Evolutionary conservation across 2,888 invertebrate genomes (phyloP), one percentile per base, ranked within the genome.

Genomic region (Arge pagana): DNA sequence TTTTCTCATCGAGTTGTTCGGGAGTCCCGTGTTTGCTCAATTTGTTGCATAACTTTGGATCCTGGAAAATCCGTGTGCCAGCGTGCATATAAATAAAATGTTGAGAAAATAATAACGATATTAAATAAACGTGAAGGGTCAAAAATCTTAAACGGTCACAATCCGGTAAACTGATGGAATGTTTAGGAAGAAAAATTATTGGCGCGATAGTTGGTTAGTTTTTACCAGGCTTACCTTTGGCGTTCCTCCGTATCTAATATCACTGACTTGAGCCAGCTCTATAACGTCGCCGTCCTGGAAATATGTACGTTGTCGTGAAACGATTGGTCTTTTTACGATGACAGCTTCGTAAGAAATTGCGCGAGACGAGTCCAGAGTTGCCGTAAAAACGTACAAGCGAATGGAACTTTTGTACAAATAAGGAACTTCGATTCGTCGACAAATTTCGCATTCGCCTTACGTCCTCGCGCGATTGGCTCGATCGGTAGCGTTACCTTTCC

Each of bases 1-100:
- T 83, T 56, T 85, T 79, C 45, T 83, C 82, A 50, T 86, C 86
- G 41, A 86, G 64, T 55, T 78, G 78, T 8, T 75, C 75, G 18
- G 56, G 50, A 2, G 72, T 76, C 3, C 81, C 79, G 50, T 80
- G 79, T 58, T 78, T 77, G 53, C 78, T 73, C 40, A 85, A 62
- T 63, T 82, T 82, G 52, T 77, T 75, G 18, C 77, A 66, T 18
- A 84, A 65, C 57, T 81, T 79, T 6, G 79, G 74, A 64, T 84
- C 82, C 80, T 82, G 57, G 7, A 58, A 45, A 35, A 28, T 4
- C 3, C 3, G 2, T 11, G 16, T n/a, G 4, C 2, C 8, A 26
- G 8, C 28, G 8, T 26, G 3, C 8, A 26, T 26, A 8, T 26
- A 26, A 3, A 26, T n/a, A 8, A 26, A 26, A 26, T 26, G n/a